phyloP scores from a whole-genome alignment of 2,797 vertebrate species.

The Brachyalestes nurse region DNA sequence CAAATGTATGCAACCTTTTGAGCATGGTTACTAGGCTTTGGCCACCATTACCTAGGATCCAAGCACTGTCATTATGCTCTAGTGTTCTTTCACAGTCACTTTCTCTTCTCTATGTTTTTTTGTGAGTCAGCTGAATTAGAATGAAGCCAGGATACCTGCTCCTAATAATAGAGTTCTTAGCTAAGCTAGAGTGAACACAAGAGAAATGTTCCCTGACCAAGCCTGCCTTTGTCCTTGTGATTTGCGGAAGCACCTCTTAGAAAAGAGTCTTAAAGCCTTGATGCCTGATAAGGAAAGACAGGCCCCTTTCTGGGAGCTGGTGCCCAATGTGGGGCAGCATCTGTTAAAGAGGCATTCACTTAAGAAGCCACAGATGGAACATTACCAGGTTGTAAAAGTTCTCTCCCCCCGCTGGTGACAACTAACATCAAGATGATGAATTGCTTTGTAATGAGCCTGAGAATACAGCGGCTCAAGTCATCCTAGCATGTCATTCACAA shows the following conservation, averaged over 20 bases:
- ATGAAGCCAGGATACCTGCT: constrained; percentile 12
- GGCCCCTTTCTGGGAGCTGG: constrained; percentile 46
- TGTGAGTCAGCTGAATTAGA: constrained; percentile 22
- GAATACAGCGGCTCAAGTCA: constrained; percentile 7
- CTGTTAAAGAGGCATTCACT: constrained; percentile 58
- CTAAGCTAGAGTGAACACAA: constrained; percentile 37
- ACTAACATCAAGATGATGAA: constrained; percentile 33
- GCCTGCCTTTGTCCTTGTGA: constrained; percentile 13
- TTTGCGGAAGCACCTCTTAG: constrained; percentile 21
- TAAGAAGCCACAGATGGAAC: constrained; percentile 55
- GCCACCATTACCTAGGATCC: neutral
- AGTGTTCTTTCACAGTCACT: constrained; percentile 10
- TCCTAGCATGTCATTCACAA: constrained; percentile 21
- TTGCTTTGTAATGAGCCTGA: constrained; percentile 8
- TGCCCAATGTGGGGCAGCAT: constrained; percentile 43
- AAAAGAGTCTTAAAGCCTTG: constrained; percentile 42
- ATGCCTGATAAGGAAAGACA: constrained; percentile 58
- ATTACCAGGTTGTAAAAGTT: constrained; percentile 39
- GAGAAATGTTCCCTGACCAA: constrained; percentile 21
- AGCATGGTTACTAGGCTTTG: neutral
- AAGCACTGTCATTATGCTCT: neutral
- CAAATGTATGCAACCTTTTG: neutral
- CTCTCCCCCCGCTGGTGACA: neutral
- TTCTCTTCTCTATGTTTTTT: constrained; percentile 39
- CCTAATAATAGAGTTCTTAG: constrained; percentile 29